Evolutionary conservation across 2,113 vertebrate species (phyloP).

Genomic region (Gambusia holbrooki): DNA sequence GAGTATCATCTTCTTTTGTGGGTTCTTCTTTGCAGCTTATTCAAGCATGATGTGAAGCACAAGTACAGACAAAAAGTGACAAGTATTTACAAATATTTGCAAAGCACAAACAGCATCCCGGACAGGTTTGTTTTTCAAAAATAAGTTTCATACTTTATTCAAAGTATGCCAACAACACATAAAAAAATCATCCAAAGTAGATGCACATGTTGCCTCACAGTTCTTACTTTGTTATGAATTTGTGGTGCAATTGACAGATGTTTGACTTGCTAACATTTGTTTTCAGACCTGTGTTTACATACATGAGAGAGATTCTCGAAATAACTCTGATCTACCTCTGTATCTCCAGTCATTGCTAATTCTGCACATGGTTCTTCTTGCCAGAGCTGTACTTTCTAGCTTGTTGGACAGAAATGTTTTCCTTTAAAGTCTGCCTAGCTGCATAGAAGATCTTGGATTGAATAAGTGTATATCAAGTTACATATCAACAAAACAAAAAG

Average conservation of each 20-base stretch:
- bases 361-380: constrained; percentile 12
- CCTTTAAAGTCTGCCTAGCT: constrained; percentile 12
- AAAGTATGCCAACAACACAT: background rate
- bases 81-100: background rate
- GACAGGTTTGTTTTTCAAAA: constrained; percentile 11
- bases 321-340: constrained; percentile 45
- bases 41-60: background rate
- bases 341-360: constrained; percentile 7
- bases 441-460: background rate
- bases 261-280: constrained; percentile 23
- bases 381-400: constrained; percentile 24
- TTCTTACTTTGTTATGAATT: constrained; percentile 14
- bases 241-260: constrained; percentile 10
- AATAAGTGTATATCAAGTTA: constrained; percentile 26
- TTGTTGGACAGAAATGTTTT: constrained; percentile 11
- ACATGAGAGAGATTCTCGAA: constrained; percentile 20
- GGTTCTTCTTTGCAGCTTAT: background rate
- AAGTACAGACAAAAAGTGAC: background rate
- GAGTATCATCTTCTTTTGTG: background rate
- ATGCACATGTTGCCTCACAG: constrained; percentile 29
- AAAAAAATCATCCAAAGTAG: constrained; percentile 24
- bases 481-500: constrained; percentile 7
- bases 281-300: constrained; percentile 16
- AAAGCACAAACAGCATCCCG: background rate
- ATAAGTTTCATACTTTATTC: constrained; percentile 25